Evolutionary conservation across 2,797 vertebrate genomes (phyloP), one percentile per base, ranked within the genome.

Genomic region (Neosilurus hyrtlii): DNA sequence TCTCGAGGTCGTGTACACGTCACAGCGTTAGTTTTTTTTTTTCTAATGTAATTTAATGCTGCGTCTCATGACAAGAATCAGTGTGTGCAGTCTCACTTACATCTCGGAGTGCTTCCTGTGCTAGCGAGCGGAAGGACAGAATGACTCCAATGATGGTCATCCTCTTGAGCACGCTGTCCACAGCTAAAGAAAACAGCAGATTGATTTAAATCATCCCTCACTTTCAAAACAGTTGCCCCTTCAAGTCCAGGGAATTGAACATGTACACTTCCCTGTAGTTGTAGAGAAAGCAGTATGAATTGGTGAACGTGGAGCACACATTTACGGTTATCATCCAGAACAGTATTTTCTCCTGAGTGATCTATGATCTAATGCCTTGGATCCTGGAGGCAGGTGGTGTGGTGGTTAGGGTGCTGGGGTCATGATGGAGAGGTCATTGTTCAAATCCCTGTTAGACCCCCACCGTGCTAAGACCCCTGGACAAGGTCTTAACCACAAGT

Each of bases 91-190:
- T 24, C 51, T 22, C 3, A 89, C 97, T 96, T 96, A 99, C 98
- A 88, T 99, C 97, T 96, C 97, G 93, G 83, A 99, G 96, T 73
- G 97, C 96, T 92, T 99, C 97, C 91, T 99, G 97, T 85, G 98
- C 97, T 88, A 99, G 89, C 0, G 97, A 99, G 83, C 98, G 97
- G 93, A 99, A 99, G 11, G 98, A 99, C 90, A 99, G 91, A 90
- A 99, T 99, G 70, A 99, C 97, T 18, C 98, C 97, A 67, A 99
- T 99, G 93, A 99, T 99, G 70, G 97, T 99, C 98, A 99, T 99
- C 87, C 98, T 96, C 94, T 99, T 99, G 91, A 99, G 91, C 87
- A 99, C 97, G 24, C 98, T 99, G 95, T 99, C 97, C 88, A 99
- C 97, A 82, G 97, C 98, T 99, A 77, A 75, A 82, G 65, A 37